phyloP scores from a whole-genome alignment of 2,797 vertebrate genomes.

The Avahi laniger region DNA sequence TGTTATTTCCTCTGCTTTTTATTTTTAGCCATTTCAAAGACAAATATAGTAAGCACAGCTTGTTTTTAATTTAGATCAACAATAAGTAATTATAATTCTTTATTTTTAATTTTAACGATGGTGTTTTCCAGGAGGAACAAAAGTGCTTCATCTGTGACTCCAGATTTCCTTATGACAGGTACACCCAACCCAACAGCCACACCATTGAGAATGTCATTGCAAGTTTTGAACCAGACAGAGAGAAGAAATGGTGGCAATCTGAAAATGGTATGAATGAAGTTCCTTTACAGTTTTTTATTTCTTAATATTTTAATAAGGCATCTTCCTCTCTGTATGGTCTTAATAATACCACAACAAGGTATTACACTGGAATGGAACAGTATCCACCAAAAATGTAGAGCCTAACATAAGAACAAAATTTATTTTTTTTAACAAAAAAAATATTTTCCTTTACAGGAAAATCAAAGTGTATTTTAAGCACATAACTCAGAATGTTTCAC shows the following conservation, averaged over 20 bases:
- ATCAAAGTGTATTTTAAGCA: constrained; percentile 34
- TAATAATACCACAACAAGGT: background rate
- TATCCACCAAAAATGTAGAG: background rate
- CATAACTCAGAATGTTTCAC: background rate
- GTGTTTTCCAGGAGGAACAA: constrained; percentile 87
- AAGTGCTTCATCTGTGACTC: constrained; percentile 95
- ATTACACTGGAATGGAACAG: background rate
- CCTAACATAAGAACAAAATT: background rate
- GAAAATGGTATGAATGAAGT: constrained; percentile 87
- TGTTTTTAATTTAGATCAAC: constrained; percentile 69
- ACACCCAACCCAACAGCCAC: constrained; percentile 89
- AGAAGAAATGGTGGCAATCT: constrained; percentile 94
- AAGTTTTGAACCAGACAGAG: constrained; percentile 87
- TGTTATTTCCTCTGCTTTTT: constrained; percentile 71
- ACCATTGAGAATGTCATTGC: constrained; percentile 90
- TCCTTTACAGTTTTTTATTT: constrained; percentile 14
- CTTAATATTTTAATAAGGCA: background rate
- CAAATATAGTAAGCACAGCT: constrained; percentile 64
- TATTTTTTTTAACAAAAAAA: constrained; percentile 7
- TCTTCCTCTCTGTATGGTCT: background rate
- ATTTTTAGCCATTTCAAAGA: constrained; percentile 67
- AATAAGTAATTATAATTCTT: constrained; percentile 57
- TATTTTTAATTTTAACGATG: constrained; percentile 34
- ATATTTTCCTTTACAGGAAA: constrained; percentile 36
- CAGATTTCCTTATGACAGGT: constrained; percentile 84